These are phyloP conservation scores for Microctenopoma stevenorrisi DNA, from an alignment of 2,797 vertebrate genomes.

Conservation along the genomic window DNA sequence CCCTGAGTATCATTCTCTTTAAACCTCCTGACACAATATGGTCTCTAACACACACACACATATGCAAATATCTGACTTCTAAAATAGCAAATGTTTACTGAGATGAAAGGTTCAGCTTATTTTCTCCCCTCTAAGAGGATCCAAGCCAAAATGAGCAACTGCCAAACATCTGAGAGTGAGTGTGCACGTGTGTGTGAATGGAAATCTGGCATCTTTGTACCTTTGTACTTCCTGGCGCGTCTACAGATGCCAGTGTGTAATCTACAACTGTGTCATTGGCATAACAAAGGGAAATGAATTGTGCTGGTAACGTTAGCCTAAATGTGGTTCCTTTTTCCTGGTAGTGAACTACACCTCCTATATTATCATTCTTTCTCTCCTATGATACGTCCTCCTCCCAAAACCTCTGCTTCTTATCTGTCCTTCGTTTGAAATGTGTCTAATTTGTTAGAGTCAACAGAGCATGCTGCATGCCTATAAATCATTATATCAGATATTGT, in stretches of 20 bases:
- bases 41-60: constrained; percentile 38
- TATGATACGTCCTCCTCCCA: background rate
- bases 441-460: background rate
- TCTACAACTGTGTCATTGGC: constrained; percentile 62
- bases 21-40: constrained; percentile 70
- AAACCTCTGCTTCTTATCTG: background rate
- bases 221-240: constrained; percentile 51
- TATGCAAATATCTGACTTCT: constrained; percentile 69
- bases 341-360: constrained; percentile 36
- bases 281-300: constrained; percentile 55
- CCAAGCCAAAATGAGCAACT: constrained; percentile 67
- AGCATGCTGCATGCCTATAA: background rate
- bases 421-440: background rate
- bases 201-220: constrained; percentile 57
- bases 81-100: constrained; percentile 74
- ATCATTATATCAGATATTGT: background rate
- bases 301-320: constrained; percentile 46
- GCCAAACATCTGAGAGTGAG: constrained; percentile 56
- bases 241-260: constrained; percentile 56
- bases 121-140: constrained; percentile 71
- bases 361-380: constrained; percentile 13
- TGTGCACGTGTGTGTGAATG: constrained; percentile 36
- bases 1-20: constrained; percentile 63
- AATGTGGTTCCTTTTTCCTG: constrained; percentile 20
- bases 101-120: constrained; percentile 78